A percentile compares a stretch with the other conserved stretches of the same genome.
Conservation (phyloP, 2,888 invertebrate genomes). For the Acanthosepion pharaonis region DNA sequence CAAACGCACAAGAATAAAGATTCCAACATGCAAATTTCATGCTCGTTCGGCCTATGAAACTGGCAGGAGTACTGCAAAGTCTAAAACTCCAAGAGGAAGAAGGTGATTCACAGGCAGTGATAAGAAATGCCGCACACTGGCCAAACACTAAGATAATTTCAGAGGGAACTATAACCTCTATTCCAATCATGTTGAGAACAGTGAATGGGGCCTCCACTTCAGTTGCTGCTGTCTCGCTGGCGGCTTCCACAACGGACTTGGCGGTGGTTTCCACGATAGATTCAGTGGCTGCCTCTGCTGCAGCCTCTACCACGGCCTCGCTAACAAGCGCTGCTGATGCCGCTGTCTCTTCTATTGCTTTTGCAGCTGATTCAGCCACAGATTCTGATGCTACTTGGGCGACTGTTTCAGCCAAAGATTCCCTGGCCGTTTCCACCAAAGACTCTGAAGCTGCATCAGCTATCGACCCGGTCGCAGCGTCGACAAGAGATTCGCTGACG, state of each 20-base stretch:
- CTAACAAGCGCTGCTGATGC: not conserved
- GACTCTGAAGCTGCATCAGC: not conserved
- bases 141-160: not conserved
- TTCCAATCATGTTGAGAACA: not conserved
- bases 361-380: not conserved
- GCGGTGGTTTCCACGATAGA: not conserved
- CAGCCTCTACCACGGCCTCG: not conserved
- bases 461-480: not conserved
- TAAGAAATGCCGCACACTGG: not conserved
- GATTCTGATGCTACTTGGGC: not conserved
- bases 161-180: slow-evolving; percentile 35
- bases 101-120: not conserved
- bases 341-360: not conserved
- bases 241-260: slow-evolving; percentile 18
- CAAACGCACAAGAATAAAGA: not conserved
- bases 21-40: not conserved
- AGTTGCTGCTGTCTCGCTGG: not conserved
- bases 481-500: not conserved
- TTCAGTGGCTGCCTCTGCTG: not conserved
- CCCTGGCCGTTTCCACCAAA: not conserved
- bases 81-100: not conserved
- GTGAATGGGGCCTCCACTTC: not conserved
- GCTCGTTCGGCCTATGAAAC: not conserved
- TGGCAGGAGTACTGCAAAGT: not conserved
- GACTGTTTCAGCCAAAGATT: not conserved